Conservation (phyloP, 2,797 vertebrate species). For the Antrozous pallidus region DNA sequence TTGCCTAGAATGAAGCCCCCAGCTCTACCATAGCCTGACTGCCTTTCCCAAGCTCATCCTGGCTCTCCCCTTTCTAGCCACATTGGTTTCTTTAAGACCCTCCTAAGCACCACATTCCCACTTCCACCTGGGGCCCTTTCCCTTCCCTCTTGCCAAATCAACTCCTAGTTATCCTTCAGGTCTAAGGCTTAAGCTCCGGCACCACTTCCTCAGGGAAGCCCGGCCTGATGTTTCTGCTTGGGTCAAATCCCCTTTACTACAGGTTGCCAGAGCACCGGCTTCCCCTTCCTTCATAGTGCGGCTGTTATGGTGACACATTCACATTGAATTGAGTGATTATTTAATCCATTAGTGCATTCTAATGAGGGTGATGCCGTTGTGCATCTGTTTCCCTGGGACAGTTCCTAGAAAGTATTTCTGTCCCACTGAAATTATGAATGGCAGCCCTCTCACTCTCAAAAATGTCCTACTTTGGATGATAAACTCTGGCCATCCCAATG, state of each 20-base stretch:
- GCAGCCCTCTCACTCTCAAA: neutral
- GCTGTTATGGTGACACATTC: accelerated
- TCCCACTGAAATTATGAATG: neutral
- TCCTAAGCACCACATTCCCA: neutral
- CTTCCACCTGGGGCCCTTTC: neutral
- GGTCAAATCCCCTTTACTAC: neutral
- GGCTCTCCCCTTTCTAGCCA: neutral
- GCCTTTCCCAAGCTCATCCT: neutral
- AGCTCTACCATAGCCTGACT: neutral
- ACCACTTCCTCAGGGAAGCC: neutral
- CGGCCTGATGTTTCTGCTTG: neutral
- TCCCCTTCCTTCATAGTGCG: neutral
- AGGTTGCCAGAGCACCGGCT: neutral
- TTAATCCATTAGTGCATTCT: neutral
- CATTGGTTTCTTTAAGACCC: neutral
- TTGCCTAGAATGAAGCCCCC: neutral
- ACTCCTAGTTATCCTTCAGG: neutral
- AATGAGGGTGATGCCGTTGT: neutral
- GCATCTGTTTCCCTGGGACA: neutral
- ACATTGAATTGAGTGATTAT: neutral
- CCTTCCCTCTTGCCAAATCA: neutral
- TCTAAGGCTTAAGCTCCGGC: neutral
- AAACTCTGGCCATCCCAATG: too few relatives aligned
- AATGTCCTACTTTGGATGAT: neutral
- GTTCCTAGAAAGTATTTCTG: neutral